Percentiles rank a stretch among this genome's conserved stretches.
phyloP scores from a whole-genome alignment of 1,140 invertebrate species.

The Megalopta genalis region DNA sequence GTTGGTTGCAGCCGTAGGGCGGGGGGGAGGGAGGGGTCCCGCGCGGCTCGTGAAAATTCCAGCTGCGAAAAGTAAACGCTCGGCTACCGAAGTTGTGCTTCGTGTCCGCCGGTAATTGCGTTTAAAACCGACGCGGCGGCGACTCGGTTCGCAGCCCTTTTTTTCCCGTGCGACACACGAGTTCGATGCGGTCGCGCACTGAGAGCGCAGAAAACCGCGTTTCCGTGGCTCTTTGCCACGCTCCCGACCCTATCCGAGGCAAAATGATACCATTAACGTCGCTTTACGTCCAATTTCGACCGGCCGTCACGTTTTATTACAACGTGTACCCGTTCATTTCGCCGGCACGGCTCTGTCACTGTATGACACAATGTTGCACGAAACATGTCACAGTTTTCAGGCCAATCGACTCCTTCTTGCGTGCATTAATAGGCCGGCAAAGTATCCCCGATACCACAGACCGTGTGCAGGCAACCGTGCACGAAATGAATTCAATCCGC shows the following conservation, averaged over 20 bases:
- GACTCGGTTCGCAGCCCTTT: too few species aligned
- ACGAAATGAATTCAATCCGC: constrained; percentile 26
- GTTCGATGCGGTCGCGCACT: too few species aligned
- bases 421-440: constrained; percentile 39
- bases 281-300: constrained; percentile 34
- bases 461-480: not conserved
- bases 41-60: too few species aligned
- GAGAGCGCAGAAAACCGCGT: too few species aligned
- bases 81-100: too few species aligned
- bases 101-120: too few species aligned
- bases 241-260: not conserved
- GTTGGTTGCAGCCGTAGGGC: too few species aligned
- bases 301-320: constrained; percentile 37
- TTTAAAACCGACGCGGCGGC: too few species aligned
- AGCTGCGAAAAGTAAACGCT: too few species aligned
- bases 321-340: constrained; percentile 21
- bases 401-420: constrained; percentile 30
- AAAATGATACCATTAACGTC: constrained; percentile 39
- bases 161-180: too few species aligned
- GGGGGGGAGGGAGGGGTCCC: too few species aligned
- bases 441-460: not conserved
- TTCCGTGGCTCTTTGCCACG: too few species aligned
- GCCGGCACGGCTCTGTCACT: constrained; percentile 13
- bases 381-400: constrained; percentile 38
- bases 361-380: constrained; percentile 36